Conservation (phyloP, 2,113 vertebrate genomes). For the Chloropsis hardwickii region DNA sequence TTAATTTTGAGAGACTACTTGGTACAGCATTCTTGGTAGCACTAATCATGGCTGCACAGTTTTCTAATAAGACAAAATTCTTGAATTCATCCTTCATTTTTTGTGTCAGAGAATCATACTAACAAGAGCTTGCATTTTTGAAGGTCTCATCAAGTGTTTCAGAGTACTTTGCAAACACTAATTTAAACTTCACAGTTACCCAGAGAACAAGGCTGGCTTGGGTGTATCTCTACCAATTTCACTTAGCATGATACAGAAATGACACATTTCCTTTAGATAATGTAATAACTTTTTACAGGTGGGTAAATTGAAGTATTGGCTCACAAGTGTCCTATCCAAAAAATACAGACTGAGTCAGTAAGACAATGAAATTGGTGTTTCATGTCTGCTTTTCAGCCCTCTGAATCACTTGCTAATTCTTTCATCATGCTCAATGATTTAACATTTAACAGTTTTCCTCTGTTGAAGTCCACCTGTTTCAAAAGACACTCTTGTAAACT, state of each 20-base stretch:
- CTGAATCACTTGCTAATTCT: neutral
- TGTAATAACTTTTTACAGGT: neutral
- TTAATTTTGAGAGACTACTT: neutral
- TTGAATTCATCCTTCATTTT: neutral
- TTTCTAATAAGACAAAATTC: neutral
- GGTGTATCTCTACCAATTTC: neutral
- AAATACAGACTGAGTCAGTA: neutral
- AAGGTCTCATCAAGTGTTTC: neutral
- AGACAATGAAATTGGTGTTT: neutral
- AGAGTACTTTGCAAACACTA: neutral
- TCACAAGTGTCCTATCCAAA: neutral
- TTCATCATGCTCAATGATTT: neutral
- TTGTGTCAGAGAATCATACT: neutral
- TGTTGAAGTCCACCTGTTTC: neutral
- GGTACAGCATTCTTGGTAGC: rapidly evolving
- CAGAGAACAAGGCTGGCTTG: neutral
- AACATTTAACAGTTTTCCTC: neutral
- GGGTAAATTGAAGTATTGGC: neutral
- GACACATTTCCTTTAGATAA: neutral
- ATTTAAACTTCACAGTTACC: neutral
- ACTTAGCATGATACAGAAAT: neutral
- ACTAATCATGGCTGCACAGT: neutral
- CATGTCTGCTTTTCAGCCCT: neutral
- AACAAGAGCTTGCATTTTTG: neutral
- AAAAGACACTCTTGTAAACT: neutral